Base-by-base conservation (phyloP, 2,888 invertebrate species). In the Tipula unca region DNA sequence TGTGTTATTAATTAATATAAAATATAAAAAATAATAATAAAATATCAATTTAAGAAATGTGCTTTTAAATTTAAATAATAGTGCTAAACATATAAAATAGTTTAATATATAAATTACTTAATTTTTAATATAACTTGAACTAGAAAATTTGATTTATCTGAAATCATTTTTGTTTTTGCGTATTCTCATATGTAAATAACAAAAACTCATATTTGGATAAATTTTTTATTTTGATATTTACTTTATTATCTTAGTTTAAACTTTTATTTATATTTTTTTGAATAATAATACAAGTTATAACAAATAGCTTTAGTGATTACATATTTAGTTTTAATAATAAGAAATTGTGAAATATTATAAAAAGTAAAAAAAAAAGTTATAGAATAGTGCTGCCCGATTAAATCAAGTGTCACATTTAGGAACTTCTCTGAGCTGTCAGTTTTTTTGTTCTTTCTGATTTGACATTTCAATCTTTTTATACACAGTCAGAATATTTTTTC, bases 1-100 rank as follows among this genome's bases (percentile, higher is more conserved):
- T 93, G 93, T 93, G 92, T 92, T 88, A 88, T 89, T 32, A 32
- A 83, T 32, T 83, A 32, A 32, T 32, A 32, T 83, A 83, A 32
- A 83, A 83, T n/a, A 32, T 29, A 83, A n/a, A 83, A n/a, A 83
- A 83, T 32, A 83, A 32, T 83, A 32, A 83, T n/a, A 83, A 14
- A 82, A 1, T 83, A 32, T 17, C 5, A 32, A 32, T 6, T 83
- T 83, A 83, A 17, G 35, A 83, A 83, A 83, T 83, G 83, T 32
- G 29, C 35, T 14, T 83, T 32, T 29, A 14, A n/a, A 35, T 83
- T 83, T 83, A 83, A 83, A 83, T 32, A 10, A 83, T 35, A 83
- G 83, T 83, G 20, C 25, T 25, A 25, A 69, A 69, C 25, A 69
- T 69, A 14, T 69, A 69, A 69, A 69, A 25, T 25, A 25, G 10